Base-by-base conservation (phyloP, 1,140 invertebrate genomes). In the Batillaria attramentaria region DNA sequence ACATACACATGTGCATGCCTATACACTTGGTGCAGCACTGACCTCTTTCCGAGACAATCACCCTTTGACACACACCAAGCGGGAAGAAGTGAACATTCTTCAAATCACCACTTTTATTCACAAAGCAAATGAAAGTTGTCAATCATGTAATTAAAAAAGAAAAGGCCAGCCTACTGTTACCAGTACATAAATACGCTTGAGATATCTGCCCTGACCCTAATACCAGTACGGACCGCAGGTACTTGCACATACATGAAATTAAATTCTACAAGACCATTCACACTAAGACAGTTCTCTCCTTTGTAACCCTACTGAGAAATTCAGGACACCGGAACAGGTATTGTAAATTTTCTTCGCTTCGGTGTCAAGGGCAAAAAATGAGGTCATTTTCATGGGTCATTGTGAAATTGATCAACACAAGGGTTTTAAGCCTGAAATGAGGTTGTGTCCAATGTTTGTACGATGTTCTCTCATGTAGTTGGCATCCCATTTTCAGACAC, bases 41-140 rank as follows among this genome's bases (percentile, higher is more conserved):
- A n/a, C n/a, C n/a, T n/a, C n/a, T n/a, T n/a, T n/a, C n/a, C n/a
- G n/a, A n/a, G n/a, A n/a, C n/a, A n/a, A n/a, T n/a, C n/a, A n/a
- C n/a, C n/a, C n/a, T n/a, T n/a, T n/a, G n/a, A n/a, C n/a, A n/a
- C n/a, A n/a, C n/a, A n/a, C n/a, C n/a, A n/a, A n/a, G n/a, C n/a
- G n/a, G n/a, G n/a, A n/a, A n/a, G n/a, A n/a, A n/a, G n/a, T n/a
- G n/a, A n/a, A n/a, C n/a, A n/a, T n/a, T n/a, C n/a, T 70, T 70
- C 24, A 70, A 18, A 70, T 70, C 68, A 70, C 68, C 68, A 70
- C 37, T 24, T 70, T 70, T 70, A 70, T 70, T 70, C 68, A 70
- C 68, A 70, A 70, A 70, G 68, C 68, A 70, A 70, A 70, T 70
- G n/a, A 70, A 20, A 60, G 68, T 70, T 70, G 33, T 70, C 68